Percentiles rank a stretch among this genome's conserved stretches.
Conservation (phyloP, 2,113 vertebrate species). For the Dipodomys merriami region DNA sequence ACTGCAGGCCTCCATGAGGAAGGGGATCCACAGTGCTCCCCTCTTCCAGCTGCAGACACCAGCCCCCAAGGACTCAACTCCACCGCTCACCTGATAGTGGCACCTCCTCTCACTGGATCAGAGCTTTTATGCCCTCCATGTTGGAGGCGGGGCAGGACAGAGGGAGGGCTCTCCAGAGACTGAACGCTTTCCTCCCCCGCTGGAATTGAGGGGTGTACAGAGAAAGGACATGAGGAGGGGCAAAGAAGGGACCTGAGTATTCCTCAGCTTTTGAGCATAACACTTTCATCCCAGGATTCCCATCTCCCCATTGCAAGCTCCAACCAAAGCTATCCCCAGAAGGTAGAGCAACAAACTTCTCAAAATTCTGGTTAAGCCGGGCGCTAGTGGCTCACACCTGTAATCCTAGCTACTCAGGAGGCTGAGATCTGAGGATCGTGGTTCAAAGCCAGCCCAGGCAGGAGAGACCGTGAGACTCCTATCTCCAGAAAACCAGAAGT, state of each 20-base stretch:
- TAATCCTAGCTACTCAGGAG: too few relatives aligned
- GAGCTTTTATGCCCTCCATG: slow-evolving; percentile 61
- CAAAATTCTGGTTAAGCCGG: not conserved
- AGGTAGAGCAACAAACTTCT: not conserved
- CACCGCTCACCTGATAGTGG: not conserved
- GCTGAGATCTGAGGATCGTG: too few relatives aligned
- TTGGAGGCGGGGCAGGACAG: not conserved
- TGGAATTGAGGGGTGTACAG: not conserved
- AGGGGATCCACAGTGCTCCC: not conserved
- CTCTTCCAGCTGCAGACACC: not conserved
- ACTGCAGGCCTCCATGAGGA: not conserved
- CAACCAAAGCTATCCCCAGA: not conserved
- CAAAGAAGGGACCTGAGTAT: not conserved
- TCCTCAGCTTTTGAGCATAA: not conserved
- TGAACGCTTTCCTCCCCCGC: not conserved
- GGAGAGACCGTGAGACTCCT: too few relatives aligned
- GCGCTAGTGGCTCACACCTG: too few relatives aligned
- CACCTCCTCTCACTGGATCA: not conserved
- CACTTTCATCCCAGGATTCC: not conserved
- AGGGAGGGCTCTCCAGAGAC: slow-evolving; percentile 19
- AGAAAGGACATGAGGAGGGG: not conserved
- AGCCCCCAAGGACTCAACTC: not conserved
- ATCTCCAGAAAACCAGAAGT: too few relatives aligned
- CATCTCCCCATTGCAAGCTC: not conserved
- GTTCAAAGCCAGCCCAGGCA: too few relatives aligned